Conservation (phyloP, 1,140 invertebrate genomes). For the Temnothorax longispinosus region DNA sequence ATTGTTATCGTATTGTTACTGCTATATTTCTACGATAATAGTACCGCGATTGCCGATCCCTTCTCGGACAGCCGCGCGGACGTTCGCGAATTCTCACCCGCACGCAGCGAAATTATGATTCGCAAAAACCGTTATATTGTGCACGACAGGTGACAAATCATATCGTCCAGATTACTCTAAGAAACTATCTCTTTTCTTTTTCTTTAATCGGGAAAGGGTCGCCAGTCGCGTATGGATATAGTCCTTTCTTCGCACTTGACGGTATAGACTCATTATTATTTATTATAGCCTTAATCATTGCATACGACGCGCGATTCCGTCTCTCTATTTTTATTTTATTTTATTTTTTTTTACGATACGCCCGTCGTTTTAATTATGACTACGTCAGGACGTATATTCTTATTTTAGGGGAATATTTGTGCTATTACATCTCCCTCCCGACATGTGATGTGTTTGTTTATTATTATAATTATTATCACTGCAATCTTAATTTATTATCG, state of each 20-base stretch:
- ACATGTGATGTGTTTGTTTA: conserved; percentile 77
- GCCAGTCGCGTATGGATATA: conserved; percentile 47
- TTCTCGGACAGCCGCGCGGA: background rate
- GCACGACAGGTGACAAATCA: background rate
- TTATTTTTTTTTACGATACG: conserved; percentile 27
- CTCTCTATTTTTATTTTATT: background rate
- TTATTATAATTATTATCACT: conserved; percentile 66
- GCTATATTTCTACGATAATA: conserved; percentile 41
- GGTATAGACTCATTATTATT: conserved; percentile 74
- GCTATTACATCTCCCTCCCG: conserved; percentile 60
- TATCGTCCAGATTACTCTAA: conserved; percentile 6
- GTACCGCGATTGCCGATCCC: conserved; percentile 36
- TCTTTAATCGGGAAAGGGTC: conserved; percentile 25
- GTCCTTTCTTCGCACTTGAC: conserved; percentile 65
- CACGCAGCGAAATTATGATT: background rate
- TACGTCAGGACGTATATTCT: conserved; percentile 39
- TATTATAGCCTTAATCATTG: conserved; percentile 78
- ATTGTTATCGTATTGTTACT: conserved; percentile 47
- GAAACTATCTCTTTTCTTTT: background rate
- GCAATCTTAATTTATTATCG: conserved; percentile 79
- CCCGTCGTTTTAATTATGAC: conserved; percentile 58
- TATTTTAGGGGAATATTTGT: conserved; percentile 60
- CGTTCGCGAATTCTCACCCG: background rate
- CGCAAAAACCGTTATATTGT: background rate
- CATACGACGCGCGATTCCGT: conserved; percentile 35